Base-by-base conservation (phyloP, 1,140 invertebrate species). In the Drosophila ohnishii region DNA sequence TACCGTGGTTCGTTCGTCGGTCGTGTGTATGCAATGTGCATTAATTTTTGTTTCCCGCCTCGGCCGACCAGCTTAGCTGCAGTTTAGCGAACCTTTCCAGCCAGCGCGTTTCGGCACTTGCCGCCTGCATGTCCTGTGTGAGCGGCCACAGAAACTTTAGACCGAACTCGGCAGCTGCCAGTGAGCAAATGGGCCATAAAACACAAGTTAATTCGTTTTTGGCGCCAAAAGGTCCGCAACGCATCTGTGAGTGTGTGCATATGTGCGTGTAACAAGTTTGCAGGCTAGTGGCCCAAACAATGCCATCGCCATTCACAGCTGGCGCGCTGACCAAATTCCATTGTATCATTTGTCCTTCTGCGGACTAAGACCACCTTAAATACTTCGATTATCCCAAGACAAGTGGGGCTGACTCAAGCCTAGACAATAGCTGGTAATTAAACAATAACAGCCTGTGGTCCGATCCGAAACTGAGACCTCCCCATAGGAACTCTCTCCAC, bases 21-120 rank as follows among this genome's bases (percentile, higher is more conserved):
- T 86, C 83, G 83, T 83, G 83, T 88, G 83, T 79, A 86, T 86
- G 84, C 83, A 87, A 83, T 88, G 87, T 83, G 83, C 84, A 70
- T 88, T 87, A 83, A 87, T 83, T 87, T 86, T 80, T 88, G 72
- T 88, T 75, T 78, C 72, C 83, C 67, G 75, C 61, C 66, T 39
- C 65, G 48, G 50, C 66, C 50, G 47, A 45, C 67, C 48, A 76
- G 62, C 82, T 76, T 56, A 83, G 72, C 79, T 88, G 76, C 84
- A 87, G 84, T 83, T 87, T 83, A 70, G 79, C 58, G 80, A 60
- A 66, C 80, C 75, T 77, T 73, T 53, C 60, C 77, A 80, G 69
- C 37, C 74, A 70, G 70, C 63, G 67, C 75, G 76, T 60, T 61
- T 61, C 82, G 71, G 64, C 34, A 16, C 19, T 40, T 22, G 25